Evolutionary conservation across 2,797 vertebrate species (phyloP).

Genomic region (Lagocephalus sceleratus): DNA sequence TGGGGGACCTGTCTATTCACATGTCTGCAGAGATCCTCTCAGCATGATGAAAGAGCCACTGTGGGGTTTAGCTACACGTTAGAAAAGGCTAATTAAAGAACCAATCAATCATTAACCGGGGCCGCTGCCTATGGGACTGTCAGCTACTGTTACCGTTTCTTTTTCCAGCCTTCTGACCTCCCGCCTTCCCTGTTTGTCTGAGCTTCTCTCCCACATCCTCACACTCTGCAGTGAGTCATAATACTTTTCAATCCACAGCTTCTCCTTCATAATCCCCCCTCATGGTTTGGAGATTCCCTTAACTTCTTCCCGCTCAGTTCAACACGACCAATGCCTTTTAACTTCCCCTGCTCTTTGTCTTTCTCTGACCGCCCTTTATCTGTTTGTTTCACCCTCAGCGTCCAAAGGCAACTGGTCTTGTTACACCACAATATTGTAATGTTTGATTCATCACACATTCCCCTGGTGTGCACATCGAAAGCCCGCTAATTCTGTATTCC

Average conservation of each 20-base stretch:
- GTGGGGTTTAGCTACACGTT: conserved; percentile 53
- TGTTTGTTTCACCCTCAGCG: conserved; percentile 47
- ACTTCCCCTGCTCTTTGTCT: conserved; percentile 19
- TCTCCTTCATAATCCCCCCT: conserved; percentile 49
- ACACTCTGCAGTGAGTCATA: conserved; percentile 28
- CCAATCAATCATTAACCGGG: conserved; percentile 64
- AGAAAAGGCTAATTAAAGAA: conserved; percentile 72
- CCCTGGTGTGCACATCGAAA: conserved; percentile 52
- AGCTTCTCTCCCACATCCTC: conserved; percentile 22
- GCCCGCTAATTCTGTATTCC: conserved; percentile 61
- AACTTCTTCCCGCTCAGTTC: conserved; percentile 44
- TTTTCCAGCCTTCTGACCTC: conserved; percentile 46
- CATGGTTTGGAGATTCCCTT: conserved; percentile 38
- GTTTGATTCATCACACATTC: conserved; percentile 61
- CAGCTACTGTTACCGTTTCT: conserved; percentile 49
- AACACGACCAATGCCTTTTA: conserved; percentile 31
- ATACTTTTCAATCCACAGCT: conserved; percentile 37
- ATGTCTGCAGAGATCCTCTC: conserved; percentile 54
- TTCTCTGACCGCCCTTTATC: conserved; percentile 29
- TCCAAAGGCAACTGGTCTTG: conserved; percentile 53
- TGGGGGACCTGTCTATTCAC: conserved; percentile 49
- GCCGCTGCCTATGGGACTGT: conserved; percentile 61
- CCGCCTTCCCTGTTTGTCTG: conserved; percentile 34
- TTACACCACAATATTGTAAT: conserved; percentile 42
- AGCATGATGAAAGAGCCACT: conserved; percentile 61